Evolutionary conservation across 2,113 vertebrate species (phyloP), one percentile per base, ranked within the genome.

Genomic region (Pachypanchax playfairii): DNA sequence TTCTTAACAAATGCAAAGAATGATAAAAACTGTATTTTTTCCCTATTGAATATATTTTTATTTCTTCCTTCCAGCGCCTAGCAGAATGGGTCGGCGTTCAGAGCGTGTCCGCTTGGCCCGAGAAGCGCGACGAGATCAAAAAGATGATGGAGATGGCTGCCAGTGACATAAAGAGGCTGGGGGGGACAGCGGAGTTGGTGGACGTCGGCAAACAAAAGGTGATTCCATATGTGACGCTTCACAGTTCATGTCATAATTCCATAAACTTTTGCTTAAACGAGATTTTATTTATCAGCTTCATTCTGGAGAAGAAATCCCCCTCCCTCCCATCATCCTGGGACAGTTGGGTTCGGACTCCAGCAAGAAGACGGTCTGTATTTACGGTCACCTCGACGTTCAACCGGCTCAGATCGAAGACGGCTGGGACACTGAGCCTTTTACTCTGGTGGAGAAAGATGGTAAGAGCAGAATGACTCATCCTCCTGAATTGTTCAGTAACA

Each of bases 361-460:
- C 41, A 99, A 99, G 87, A 98, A 97, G 79, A 99, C 94, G 0
- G 94, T 98, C 31, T 99, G 97, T 47, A 89, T 99, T 0, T 99
- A 99, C 0, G 97, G 97, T 3, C 97, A 98, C 56, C 87, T 99
- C 52, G 97, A 99, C 9, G 97, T 99, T 39, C 97, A 99, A 73
- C 97, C 97, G 1, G 97, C 97, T 0, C 84, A 76, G 6, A 65
- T 96, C 3, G 85, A 90, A 1, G 97, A 99, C 0, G 97, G 97
- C 59, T 98, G 97, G 97, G 96, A 98, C 35, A 96, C 95, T 0
- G 95, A 98, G 44, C 97, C 97, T 36, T 99, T 99, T 85, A 95
- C 92, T 0, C 58, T 99, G 89, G 93, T 93, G 51, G 96, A 99
- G 78, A 94, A 91, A 77, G 94, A 98, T 0, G 97, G 97, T 99